Evolutionary conservation across 2,888 invertebrate genomes (phyloP).

Genomic region (Mycalesis mineus): DNA sequence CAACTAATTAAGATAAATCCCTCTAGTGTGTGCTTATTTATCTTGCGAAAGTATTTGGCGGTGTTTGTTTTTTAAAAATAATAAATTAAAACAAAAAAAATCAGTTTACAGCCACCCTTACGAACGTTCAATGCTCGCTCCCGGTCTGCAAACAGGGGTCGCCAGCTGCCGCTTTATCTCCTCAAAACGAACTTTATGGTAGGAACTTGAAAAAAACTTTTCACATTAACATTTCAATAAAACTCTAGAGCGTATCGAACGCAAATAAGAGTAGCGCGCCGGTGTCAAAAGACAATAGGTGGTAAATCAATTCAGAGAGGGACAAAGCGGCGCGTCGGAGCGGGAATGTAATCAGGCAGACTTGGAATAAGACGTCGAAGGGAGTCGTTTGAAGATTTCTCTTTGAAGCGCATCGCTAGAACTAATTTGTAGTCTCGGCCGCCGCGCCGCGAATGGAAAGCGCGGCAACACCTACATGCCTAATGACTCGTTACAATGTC

Average conservation of each 20-base stretch:
- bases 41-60: too few species aligned
- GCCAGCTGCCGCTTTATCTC: conserved; percentile 65
- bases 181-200: conserved; percentile 44
- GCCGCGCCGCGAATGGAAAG: conserved; percentile 52
- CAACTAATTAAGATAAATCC: too few species aligned
- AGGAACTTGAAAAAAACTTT: conserved; percentile 46
- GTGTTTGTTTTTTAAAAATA: too few species aligned
- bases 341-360: conserved; percentile 37
- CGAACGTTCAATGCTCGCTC: conserved; percentile 42
- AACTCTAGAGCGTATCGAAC: conserved; percentile 41
- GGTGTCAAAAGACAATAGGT: conserved; percentile 52
- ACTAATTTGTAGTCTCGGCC: conserved; percentile 61
- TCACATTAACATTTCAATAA: conserved; percentile 56
- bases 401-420: conserved; percentile 43
- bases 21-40: too few species aligned
- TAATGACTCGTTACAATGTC: conserved; percentile 54
- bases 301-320: conserved; percentile 64
- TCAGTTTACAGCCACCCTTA: conserved; percentile 20
- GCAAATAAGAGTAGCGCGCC: conserved; percentile 42
- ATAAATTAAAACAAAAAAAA: neutral
- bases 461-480: conserved; percentile 48
- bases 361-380: conserved; percentile 55
- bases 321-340: conserved; percentile 50
- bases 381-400: conserved; percentile 51
- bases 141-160: conserved; percentile 55